These are phyloP conservation scores for Scylla paramamosain DNA, from an alignment of 1,140 invertebrate genomes.

Conservation along the genomic window DNA sequence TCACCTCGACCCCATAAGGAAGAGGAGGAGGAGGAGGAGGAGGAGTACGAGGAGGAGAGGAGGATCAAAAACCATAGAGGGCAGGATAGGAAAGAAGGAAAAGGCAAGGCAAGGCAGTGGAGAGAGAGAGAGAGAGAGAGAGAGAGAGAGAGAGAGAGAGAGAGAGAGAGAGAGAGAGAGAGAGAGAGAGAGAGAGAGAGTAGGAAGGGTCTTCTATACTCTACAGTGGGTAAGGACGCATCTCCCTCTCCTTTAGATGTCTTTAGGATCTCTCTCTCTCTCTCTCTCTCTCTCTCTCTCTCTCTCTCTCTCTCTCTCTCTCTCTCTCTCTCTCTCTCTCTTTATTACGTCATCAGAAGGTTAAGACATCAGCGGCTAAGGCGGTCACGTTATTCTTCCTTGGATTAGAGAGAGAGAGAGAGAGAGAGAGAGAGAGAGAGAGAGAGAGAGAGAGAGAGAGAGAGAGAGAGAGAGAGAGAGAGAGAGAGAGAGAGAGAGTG, in stretches of 20 bases:
- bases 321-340: conserved; percentile 13
- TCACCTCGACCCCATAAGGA: not conserved
- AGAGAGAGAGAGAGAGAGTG: too few species aligned
- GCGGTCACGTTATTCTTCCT: not conserved
- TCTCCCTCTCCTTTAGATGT: not conserved
- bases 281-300: conserved; percentile 32
- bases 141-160: not conserved
- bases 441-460: conserved; percentile 37
- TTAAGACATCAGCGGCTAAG: conserved; percentile 1
- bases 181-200: not conserved
- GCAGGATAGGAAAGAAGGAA: not conserved
- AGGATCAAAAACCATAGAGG: not conserved
- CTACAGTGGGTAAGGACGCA: not conserved
- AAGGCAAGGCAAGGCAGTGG: not conserved
- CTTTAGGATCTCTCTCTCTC: conserved; percentile 11
- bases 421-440: conserved; percentile 20
- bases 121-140: not conserved
- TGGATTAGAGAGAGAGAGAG: conserved; percentile 21
- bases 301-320: not conserved
- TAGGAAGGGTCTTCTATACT: not conserved
- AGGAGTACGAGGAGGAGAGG: not conserved
- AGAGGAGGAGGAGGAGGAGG: not conserved
- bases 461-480: not conserved
- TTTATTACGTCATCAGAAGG: conserved; percentile 3
- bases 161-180: conserved; percentile 17